These are phyloP conservation scores for Tylochromis polylepis DNA, from an alignment of 2,113 vertebrate species.

Conservation along the genomic window DNA sequence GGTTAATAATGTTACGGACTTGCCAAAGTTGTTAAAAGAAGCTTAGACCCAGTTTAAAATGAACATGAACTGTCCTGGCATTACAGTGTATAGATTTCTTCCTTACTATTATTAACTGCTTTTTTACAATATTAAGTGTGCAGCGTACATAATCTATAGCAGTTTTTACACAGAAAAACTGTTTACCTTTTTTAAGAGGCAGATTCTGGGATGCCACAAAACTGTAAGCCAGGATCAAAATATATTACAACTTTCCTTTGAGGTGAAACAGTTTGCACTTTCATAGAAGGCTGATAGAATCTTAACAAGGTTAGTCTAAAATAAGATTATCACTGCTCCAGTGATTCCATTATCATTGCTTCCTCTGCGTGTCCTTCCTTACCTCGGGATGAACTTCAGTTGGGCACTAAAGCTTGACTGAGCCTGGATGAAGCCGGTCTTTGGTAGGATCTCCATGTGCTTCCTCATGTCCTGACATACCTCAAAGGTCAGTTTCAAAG, in stretches of 20 bases:
- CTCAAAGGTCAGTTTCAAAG: slow-evolving; percentile 80
- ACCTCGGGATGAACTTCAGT: slow-evolving; percentile 90
- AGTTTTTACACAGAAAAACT: background rate
- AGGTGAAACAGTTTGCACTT: slow-evolving; percentile 12
- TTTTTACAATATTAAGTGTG: background rate
- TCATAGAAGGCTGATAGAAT: slow-evolving; percentile 25
- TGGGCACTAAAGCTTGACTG: slow-evolving; percentile 78
- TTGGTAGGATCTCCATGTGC: slow-evolving; percentile 86
- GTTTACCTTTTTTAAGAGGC: background rate
- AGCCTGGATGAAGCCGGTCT: slow-evolving; percentile 80
- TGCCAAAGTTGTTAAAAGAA: background rate
- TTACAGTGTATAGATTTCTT: background rate
- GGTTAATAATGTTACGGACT: background rate
- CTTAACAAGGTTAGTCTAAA: slow-evolving; percentile 40
- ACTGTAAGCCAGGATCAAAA: background rate
- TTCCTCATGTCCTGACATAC: slow-evolving; percentile 81
- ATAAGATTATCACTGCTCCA: slow-evolving; percentile 39
- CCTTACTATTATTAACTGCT: background rate
- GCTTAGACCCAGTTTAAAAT: background rate
- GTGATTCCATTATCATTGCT: slow-evolving; percentile 38
- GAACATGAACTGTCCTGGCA: background rate
- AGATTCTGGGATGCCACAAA: background rate
- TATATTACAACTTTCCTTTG: background rate
- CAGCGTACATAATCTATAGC: background rate
- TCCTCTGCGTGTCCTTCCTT: slow-evolving; percentile 42